A percentile compares a stretch with the other conserved stretches of the same genome.
Conservation (phyloP, 2,888 invertebrate genomes). For the Pelosia muscerda region DNA sequence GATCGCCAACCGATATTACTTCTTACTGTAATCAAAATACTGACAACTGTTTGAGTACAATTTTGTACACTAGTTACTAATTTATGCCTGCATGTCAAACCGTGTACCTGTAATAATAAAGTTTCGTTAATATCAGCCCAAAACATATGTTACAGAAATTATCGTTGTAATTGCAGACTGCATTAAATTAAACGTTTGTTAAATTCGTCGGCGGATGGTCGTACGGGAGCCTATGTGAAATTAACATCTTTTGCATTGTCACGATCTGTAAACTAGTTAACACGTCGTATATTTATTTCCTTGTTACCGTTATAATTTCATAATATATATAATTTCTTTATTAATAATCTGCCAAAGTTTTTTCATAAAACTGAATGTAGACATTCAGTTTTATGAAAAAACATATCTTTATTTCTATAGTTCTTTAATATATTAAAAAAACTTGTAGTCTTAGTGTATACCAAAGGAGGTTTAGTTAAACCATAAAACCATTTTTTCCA, state of each 20-base stretch:
- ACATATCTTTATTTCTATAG: too few species aligned
- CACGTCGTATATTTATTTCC: constrained; percentile 45
- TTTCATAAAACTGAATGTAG: too few species aligned
- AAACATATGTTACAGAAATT: constrained; percentile 47
- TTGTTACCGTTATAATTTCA: not conserved
- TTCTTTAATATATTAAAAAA: too few species aligned
- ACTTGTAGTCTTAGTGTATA: too few species aligned
- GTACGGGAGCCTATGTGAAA: constrained; percentile 47
- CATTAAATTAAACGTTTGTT: constrained; percentile 59
- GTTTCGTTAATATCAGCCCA: constrained; percentile 36
- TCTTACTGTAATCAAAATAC: too few species aligned
- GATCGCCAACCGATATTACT: too few species aligned
- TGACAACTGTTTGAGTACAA: too few species aligned
- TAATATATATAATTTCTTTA: not conserved
- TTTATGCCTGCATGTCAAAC: not conserved
- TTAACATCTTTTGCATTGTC: constrained; percentile 60
- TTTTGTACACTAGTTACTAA: not conserved
- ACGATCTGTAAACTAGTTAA: constrained; percentile 56
- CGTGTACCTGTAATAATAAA: not conserved
- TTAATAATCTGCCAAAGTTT: not conserved
- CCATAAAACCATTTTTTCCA: too few species aligned
- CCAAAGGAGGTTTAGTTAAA: too few species aligned
- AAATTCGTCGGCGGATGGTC: constrained; percentile 26
- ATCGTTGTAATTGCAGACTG: constrained; percentile 52
- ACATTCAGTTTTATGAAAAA: too few species aligned